Evolutionary conservation across 1,140 invertebrate species (phyloP).

Genomic region (Gyrodactylus salaris): DNA sequence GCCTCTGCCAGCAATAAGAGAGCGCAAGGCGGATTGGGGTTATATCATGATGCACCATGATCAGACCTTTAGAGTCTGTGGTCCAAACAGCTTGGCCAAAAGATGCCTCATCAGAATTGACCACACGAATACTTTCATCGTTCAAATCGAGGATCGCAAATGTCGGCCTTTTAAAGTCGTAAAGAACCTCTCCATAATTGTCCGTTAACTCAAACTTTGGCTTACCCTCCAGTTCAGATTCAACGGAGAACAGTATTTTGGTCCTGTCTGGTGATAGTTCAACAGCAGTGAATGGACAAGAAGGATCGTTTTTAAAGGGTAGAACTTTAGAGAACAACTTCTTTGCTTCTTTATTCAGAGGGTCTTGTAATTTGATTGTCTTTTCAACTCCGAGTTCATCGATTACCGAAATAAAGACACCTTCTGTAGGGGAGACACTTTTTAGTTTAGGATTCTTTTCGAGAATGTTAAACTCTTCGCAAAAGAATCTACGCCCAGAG

Average conservation of each 20-base stretch:
- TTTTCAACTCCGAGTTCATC: not conserved
- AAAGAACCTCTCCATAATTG: not conserved
- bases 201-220: not conserved
- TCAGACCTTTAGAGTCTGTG: not conserved
- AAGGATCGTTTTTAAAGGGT: not conserved
- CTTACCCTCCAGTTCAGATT: not conserved
- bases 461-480: not conserved
- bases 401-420: not conserved
- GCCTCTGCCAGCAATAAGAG: not conserved
- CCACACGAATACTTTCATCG: not conserved
- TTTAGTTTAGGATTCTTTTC: not conserved
- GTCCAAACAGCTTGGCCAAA: not conserved
- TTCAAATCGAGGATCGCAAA: not conserved
- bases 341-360: not conserved
- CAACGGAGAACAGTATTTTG: not conserved
- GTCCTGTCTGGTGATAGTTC: not conserved
- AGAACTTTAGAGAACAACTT: not conserved
- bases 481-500: not conserved
- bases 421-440: not conserved
- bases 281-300: not conserved
- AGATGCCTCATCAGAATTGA: not conserved
- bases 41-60: not conserved
- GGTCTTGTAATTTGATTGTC: not conserved
- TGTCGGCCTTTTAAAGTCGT: not conserved
- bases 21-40: not conserved